Evolutionary conservation across 2,888 invertebrate species (phyloP), one percentile per base, ranked within the genome.

Genomic region (Gymnosoma rotundatum): DNA sequence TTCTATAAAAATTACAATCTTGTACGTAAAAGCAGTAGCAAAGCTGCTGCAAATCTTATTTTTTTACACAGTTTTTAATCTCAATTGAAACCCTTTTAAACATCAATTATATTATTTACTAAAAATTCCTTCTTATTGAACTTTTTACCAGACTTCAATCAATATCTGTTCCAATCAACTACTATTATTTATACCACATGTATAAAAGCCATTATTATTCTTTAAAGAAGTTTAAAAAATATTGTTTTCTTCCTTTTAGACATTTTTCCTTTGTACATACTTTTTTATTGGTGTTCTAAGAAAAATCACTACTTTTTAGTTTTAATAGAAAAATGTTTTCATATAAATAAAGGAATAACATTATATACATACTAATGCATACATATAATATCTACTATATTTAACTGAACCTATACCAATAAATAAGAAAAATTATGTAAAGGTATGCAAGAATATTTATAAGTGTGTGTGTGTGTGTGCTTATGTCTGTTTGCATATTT

Each of bases 251-350:
- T 54, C 54, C 16, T 2, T 56, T 69, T 42, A 38, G 21, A 21
- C 54, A 21, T 69, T 54, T 42, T 42, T 54, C 10, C 25, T 16
- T 69, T 69, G 20, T 54, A 42, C 54, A 16, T 42, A 56, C 54
- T 54, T 54, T 54, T 54, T 69, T 69, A 42, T 69, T 69, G 58
- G 9, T 70, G 48, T 58, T 60, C 48, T 70, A 54, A 54, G 54
- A 69, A 69, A 70, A 45, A 42, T 70, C 69, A 25, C 54, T 25
- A 36, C 45, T 54, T 70, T 45, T 70, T 45, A 70, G n/a, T 45
- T 18, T 14, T 45, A 21, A 20, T 14, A 36, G 48, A 60, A 60
- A 48, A 72, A 60, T 72, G 56, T 72, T 72, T 72, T 48, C 36
- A 36, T 48, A 72, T 45, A 18, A 70, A 72, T 48, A 58, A 70